Conservation (phyloP, 1,140 invertebrate genomes). For the Bombus confusus region DNA sequence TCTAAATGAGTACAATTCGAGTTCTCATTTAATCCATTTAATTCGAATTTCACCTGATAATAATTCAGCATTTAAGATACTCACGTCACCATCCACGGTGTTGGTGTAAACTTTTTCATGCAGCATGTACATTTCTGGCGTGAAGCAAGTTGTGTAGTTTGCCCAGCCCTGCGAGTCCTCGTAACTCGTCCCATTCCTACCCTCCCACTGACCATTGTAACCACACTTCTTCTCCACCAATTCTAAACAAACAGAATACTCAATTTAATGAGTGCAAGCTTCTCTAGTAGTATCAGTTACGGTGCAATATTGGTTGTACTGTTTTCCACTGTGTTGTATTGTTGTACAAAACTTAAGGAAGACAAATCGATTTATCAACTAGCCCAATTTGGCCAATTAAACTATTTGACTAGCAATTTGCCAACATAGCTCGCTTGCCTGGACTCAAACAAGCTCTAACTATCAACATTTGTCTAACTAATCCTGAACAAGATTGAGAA, state of each 20-base stretch:
- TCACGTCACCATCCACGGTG: slow-evolving; percentile 77
- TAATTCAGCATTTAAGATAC: slow-evolving; percentile 17
- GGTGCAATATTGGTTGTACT: no score
- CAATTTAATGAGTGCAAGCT: not conserved
- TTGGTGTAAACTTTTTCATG: slow-evolving; percentile 85
- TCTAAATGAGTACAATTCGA: no score
- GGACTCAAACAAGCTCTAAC: not conserved
- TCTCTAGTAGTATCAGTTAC: no score
- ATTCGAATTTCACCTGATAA: not conserved
- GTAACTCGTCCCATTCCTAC: slow-evolving; percentile 76
- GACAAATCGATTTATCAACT: not conserved
- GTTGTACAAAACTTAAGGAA: not conserved
- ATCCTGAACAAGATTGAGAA: not conserved
- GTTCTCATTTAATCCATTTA: not conserved
- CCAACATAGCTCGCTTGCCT: not conserved
- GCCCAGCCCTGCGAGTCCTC: slow-evolving; percentile 88
- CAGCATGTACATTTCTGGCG: slow-evolving; percentile 87
- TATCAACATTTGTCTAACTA: not conserved
- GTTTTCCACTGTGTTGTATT: no score
- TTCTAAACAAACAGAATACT: slow-evolving; percentile 81
- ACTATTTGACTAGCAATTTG: not conserved
- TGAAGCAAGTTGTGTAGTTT: slow-evolving; percentile 93
- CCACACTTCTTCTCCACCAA: slow-evolving; percentile 89
- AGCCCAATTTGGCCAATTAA: not conserved
- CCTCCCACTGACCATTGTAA: slow-evolving; percentile 88